Percentiles rank a stretch among this genome's conserved stretches.
phyloP scores from a whole-genome alignment of 2,888 invertebrate species.

The Halocaridina rubra region DNA sequence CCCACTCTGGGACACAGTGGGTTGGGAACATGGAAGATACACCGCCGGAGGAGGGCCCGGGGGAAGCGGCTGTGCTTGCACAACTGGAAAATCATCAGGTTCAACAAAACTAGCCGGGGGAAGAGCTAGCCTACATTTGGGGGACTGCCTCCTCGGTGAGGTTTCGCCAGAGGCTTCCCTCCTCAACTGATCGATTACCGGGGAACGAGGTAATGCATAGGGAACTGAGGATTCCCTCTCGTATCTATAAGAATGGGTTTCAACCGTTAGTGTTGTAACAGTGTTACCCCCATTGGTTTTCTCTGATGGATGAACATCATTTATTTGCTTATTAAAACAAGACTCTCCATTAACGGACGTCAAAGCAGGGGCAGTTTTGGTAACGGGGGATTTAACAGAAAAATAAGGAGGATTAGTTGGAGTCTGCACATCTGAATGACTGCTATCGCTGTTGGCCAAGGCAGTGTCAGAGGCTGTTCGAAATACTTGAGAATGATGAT shows the following conservation, averaged over 20 bases:
- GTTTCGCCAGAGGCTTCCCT: slow-evolving; percentile 28
- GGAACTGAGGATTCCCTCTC: slow-evolving; percentile 27
- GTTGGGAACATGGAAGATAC: slow-evolving; percentile 48
- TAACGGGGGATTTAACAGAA: slow-evolving; percentile 43
- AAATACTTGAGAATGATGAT: slow-evolving; percentile 34
- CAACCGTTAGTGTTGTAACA: slow-evolving; percentile 35
- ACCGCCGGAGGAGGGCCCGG: slow-evolving; percentile 52
- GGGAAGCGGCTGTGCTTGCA: slow-evolving; percentile 52
- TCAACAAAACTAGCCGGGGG: slow-evolving; percentile 22
- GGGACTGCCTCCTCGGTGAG: slow-evolving; percentile 14
- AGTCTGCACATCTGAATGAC: slow-evolving; percentile 56
- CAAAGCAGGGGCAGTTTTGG: not conserved
- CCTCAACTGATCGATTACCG: slow-evolving; percentile 30
- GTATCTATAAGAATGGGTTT: slow-evolving; percentile 40
- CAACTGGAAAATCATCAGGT: slow-evolving; percentile 49
- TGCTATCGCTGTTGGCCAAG: slow-evolving; percentile 50
- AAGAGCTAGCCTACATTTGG: not conserved
- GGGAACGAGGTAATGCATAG: slow-evolving; percentile 25
- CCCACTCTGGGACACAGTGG: slow-evolving; percentile 14
- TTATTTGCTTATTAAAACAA: not conserved
- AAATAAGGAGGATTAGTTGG: slow-evolving; percentile 61
- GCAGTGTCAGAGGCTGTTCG: slow-evolving; percentile 55
- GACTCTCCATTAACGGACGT: not conserved
- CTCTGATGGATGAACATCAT: not conserved
- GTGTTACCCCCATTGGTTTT: not conserved